Conservation (phyloP, 2,797 vertebrate species). For the Salarias fasciatus region DNA sequence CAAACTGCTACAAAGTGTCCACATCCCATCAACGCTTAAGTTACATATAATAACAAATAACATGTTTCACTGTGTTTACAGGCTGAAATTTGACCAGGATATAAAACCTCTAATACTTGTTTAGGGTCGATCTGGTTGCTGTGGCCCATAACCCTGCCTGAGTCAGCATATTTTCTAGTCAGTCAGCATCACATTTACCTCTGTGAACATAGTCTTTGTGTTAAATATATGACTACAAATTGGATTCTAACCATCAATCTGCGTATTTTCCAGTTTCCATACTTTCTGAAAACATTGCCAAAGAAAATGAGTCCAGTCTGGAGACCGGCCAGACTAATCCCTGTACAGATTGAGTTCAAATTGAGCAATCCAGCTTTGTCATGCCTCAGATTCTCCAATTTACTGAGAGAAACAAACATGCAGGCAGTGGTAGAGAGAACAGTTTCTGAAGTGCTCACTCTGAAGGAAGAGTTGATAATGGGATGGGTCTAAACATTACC, state of each 20-base stretch:
- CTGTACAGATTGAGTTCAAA: slow-evolving; percentile 1
- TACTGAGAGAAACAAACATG: slow-evolving; percentile 5
- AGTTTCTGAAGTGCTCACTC: slow-evolving; percentile 15
- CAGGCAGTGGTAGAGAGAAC: slow-evolving; percentile 19
- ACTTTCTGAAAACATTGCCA: slow-evolving; percentile 12
- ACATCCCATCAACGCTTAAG: neutral
- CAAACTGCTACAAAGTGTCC: no score
- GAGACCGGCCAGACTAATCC: slow-evolving; percentile 25
- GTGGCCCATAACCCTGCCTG: slow-evolving; percentile 21
- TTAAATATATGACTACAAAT: no score
- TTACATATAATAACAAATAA: no score
- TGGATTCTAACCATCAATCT: no score
- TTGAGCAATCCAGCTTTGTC: slow-evolving; percentile 36
- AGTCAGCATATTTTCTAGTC: slow-evolving; percentile 5
- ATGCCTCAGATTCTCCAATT: slow-evolving; percentile 27
- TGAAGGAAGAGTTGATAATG: slow-evolving; percentile 26
- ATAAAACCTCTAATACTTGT: neutral
- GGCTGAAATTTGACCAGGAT: no score
- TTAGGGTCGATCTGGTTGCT: slow-evolving; percentile 1
- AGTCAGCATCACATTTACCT: slow-evolving; percentile 1
- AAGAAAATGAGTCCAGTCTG: slow-evolving; percentile 7
- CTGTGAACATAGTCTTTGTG: slow-evolving; percentile 4
- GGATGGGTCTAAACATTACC: slow-evolving; percentile 4
- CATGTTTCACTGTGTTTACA: no score
- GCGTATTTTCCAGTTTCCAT: no score